A percentile compares a stretch with the other conserved stretches of the same genome.
Evolutionary conservation across 2,113 vertebrate genomes (phyloP).

Genomic region (Marmota flaviventris): DNA sequence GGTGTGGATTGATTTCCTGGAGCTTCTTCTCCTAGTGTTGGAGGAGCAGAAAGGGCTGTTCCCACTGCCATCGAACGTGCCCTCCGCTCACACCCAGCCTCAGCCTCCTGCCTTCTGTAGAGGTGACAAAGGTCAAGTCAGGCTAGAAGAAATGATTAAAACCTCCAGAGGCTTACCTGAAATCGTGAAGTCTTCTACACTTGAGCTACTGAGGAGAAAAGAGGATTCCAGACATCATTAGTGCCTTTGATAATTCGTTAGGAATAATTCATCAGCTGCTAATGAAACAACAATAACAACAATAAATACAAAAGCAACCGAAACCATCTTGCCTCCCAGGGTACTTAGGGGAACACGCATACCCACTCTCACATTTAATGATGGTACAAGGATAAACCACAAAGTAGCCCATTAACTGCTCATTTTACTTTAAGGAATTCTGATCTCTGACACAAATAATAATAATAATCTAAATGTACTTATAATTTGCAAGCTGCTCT

Average conservation of each 20-base stretch:
- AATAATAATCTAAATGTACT: slow-evolving; percentile 46
- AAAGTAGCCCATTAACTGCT: slow-evolving; percentile 49
- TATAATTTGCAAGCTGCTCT: slow-evolving; percentile 28
- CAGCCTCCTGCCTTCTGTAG: background rate
- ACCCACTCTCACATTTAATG: slow-evolving; percentile 42
- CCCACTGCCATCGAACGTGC: background rate
- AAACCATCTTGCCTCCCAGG: slow-evolving; percentile 46
- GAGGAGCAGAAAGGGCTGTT: background rate
- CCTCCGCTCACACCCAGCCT: background rate
- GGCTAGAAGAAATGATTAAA: slow-evolving; percentile 9
- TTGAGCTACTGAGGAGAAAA: slow-evolving; percentile 42
- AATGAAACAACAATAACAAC: slow-evolving; percentile 58
- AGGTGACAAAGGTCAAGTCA: background rate
- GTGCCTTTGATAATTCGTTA: slow-evolving; percentile 62
- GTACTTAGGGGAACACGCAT: background rate
- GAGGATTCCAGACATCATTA: background rate
- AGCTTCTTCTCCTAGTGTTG: background rate
- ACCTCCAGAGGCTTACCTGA: background rate
- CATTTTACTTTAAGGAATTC: slow-evolving; percentile 61
- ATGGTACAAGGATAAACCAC: background rate
- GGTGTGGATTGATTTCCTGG: background rate
- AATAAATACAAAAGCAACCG: slow-evolving; percentile 39
- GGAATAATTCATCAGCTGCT: slow-evolving; percentile 61
- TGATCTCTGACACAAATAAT: slow-evolving; percentile 67
- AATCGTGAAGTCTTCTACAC: background rate